Conservation (phyloP, 2,797 vertebrate species). For the Chromis chromis region DNA sequence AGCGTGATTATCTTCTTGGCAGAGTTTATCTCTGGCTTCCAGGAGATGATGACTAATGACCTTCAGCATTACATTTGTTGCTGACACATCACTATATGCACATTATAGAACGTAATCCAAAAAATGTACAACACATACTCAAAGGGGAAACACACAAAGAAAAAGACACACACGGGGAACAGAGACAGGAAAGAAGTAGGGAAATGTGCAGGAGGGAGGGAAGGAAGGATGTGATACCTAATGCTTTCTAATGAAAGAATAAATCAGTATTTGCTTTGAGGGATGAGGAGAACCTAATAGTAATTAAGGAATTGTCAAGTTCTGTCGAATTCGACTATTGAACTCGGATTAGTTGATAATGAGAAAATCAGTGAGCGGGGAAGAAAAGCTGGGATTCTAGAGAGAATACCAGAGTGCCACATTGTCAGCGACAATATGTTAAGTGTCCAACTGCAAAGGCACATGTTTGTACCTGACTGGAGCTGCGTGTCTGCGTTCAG, state of each 20-base stretch:
- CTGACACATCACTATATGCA: constrained; percentile 55
- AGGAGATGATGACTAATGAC: constrained; percentile 62
- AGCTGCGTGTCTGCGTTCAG: constrained; percentile 21
- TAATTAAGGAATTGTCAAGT: constrained; percentile 70
- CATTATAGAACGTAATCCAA: constrained; percentile 40
- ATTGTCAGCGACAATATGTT: constrained; percentile 16
- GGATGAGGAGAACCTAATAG: constrained; percentile 55
- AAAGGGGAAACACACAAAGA: constrained; percentile 1
- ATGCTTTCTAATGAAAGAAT: constrained; percentile 61
- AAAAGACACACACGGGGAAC: neutral
- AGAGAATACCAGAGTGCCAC: neutral
- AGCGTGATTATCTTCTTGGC: constrained; percentile 40
- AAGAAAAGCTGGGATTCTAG: constrained; percentile 13
- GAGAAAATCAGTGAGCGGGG: constrained; percentile 42
- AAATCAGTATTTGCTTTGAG: constrained; percentile 67
- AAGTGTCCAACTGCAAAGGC: constrained; percentile 2
- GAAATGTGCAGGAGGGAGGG: constrained; percentile 30
- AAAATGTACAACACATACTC: neutral
- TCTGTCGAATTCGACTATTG: constrained; percentile 65
- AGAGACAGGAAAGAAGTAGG: constrained; percentile 22
- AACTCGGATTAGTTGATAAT: constrained; percentile 67
- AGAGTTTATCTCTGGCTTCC: constrained; percentile 55
- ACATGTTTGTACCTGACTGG: constrained; percentile 18
- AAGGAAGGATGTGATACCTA: constrained; percentile 36
- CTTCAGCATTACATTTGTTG: constrained; percentile 49